phyloP scores from a whole-genome alignment of 2,797 vertebrate species.

The Anguilla marmorata region DNA sequence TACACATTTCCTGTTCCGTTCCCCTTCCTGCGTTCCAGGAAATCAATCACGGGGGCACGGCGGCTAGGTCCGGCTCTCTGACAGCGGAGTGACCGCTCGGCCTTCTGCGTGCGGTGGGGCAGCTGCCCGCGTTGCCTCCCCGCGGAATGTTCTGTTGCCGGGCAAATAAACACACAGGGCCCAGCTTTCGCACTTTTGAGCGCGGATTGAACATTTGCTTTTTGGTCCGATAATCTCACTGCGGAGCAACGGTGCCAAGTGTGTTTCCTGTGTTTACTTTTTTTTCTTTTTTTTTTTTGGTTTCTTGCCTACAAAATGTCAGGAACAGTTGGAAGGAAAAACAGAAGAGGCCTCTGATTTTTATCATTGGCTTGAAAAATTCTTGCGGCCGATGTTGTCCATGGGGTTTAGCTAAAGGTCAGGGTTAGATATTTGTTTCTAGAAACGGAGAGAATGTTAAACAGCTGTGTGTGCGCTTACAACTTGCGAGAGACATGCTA shows the following conservation, averaged over 20 bases:
- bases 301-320: neutral
- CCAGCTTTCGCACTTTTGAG: neutral
- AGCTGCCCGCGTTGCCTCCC: neutral
- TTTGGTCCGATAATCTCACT: slow-evolving; percentile 6
- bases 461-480: neutral
- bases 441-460: slow-evolving; percentile 47
- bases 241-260: neutral
- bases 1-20: neutral
- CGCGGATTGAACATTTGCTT: neutral
- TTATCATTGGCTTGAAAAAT: slow-evolving; percentile 32
- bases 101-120: neutral
- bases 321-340: slow-evolving; percentile 35
- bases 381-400: slow-evolving; percentile 51
- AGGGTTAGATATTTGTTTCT: slow-evolving; percentile 58
- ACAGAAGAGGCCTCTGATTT: slow-evolving; percentile 53
- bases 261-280: neutral
- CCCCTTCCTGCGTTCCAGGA: neutral
- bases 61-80: neutral
- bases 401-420: slow-evolving; percentile 58
- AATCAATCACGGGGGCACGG: neutral
- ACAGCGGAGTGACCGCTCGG: neutral
- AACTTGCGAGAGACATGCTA: neutral
- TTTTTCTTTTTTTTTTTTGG: neutral
- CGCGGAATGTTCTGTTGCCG: neutral
- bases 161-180: neutral